Evolutionary conservation across 1,140 invertebrate species (phyloP), one percentile per base, ranked within the genome.

Genomic region (Cephus cinctus): DNA sequence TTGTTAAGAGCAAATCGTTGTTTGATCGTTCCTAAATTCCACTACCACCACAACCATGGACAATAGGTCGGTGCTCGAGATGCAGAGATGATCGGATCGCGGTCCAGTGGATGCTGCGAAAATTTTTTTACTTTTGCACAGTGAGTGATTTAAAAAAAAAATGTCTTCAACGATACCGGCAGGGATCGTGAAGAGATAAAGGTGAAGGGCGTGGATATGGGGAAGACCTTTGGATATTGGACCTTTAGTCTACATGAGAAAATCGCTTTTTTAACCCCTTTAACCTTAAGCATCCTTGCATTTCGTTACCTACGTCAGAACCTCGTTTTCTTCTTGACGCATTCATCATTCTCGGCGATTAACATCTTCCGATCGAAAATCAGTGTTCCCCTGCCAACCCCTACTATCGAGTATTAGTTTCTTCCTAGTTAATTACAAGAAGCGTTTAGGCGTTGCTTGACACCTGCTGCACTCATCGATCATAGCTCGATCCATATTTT

Each of bases 91-190:
- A n/a, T n/a, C n/a, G n/a, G n/a, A n/a, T n/a, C n/a, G n/a, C n/a
- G n/a, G n/a, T n/a, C n/a, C n/a, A n/a, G n/a, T n/a, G n/a, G n/a
- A n/a, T n/a, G n/a, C n/a, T n/a, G 23, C 34, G 22, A 36, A 25
- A 44, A n/a, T 40, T 19, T 35, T 15, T 51, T 15, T 40, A 16
- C 18, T 51, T 38, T 32, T 11, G 27, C 30, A n/a, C n/a, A n/a
- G n/a, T n/a, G n/a, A n/a, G n/a, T n/a, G n/a, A n/a, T n/a, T n/a
- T n/a, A n/a, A n/a, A n/a, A n/a, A n/a, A n/a, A n/a, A n/a, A n/a
- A n/a, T n/a, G n/a, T n/a, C n/a, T n/a, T n/a, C n/a, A n/a, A n/a
- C n/a, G n/a, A n/a, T n/a, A n/a, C n/a, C n/a, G 15, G 2, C 11
- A 4, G 9, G 8, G 34, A 11, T 36, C 5, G 15, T 36, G 9